These are phyloP conservation scores for Callimorpha dominula DNA, from an alignment of 2,888 invertebrate genomes.

Conservation along the genomic window DNA sequence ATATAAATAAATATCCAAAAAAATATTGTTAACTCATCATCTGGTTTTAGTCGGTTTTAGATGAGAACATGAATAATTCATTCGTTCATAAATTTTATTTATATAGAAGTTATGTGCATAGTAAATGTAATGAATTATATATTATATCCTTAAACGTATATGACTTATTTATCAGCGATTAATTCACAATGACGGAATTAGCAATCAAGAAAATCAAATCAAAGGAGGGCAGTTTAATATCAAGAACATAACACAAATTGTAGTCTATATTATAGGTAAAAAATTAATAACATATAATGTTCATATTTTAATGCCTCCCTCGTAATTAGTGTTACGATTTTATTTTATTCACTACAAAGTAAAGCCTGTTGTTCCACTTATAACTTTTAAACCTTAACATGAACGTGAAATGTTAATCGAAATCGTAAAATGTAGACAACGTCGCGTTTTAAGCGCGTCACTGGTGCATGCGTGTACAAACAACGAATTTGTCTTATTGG, in stretches of 20 bases:
- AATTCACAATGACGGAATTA: background rate
- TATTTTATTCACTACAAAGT: background rate
- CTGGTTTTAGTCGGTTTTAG: slow-evolving; percentile 2
- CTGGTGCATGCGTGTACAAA: slow-evolving; percentile 52
- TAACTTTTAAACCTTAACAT: background rate
- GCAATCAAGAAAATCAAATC: background rate
- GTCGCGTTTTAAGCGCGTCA: slow-evolving; percentile 35
- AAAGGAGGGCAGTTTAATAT: background rate
- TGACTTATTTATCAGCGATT: background rate
- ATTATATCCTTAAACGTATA: background rate
- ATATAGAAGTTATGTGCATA: background rate
- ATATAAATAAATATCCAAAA: background rate
- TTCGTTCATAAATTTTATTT: background rate
- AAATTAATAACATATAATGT: background rate
- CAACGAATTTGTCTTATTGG: slow-evolving; percentile 79
- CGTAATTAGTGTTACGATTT: background rate
- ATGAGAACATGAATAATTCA: slow-evolving; percentile 10
- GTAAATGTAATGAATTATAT: background rate
- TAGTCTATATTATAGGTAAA: background rate
- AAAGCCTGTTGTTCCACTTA: background rate
- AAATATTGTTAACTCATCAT: background rate
- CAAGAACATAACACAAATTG: background rate
- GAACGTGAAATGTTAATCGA: background rate
- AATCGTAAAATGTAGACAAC: slow-evolving; percentile 1
- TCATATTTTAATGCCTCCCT: background rate